Conservation (phyloP, 2,797 vertebrate genomes). For the Schizopygopsis malacanthus region DNA sequence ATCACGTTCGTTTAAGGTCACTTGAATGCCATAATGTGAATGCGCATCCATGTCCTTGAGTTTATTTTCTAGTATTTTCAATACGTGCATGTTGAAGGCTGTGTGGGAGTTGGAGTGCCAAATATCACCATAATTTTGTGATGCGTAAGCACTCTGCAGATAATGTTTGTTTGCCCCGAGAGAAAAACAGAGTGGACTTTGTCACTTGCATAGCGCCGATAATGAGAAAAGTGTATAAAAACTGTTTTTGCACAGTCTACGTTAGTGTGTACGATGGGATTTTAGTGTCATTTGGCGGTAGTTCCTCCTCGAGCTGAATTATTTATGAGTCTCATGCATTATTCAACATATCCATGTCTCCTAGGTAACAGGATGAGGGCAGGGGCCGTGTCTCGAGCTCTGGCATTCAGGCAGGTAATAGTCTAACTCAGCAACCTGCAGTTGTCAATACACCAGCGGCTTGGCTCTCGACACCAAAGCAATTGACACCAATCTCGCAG, state of each 20-base stretch:
- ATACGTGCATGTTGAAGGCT: neutral
- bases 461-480: constrained; percentile 49
- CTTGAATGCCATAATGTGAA: neutral
- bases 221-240: constrained; percentile 47
- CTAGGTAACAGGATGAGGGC: constrained; percentile 57
- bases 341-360: constrained; percentile 66
- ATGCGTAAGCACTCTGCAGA: constrained; percentile 44
- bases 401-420: constrained; percentile 57
- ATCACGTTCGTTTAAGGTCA: neutral
- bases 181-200: constrained; percentile 35
- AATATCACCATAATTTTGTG: constrained; percentile 33
- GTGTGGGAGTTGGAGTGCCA: constrained; percentile 18
- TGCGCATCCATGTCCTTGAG: constrained; percentile 26
- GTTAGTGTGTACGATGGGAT: constrained; percentile 10
- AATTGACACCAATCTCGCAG: constrained; percentile 42
- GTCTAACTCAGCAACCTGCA: constrained; percentile 51
- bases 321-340: constrained; percentile 74
- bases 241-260: constrained; percentile 38
- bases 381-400: constrained; percentile 62
- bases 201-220: constrained; percentile 30
- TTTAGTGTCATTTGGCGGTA: constrained; percentile 39
- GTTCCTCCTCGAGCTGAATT: constrained; percentile 63
- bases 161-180: constrained; percentile 41
- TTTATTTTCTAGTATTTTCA: constrained; percentile 20
- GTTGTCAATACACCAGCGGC: constrained; percentile 14